Percentiles rank a stretch among this genome's conserved stretches.
Evolutionary conservation across 2,888 invertebrate genomes (phyloP).

Genomic region (Adineta ricciae): DNA sequence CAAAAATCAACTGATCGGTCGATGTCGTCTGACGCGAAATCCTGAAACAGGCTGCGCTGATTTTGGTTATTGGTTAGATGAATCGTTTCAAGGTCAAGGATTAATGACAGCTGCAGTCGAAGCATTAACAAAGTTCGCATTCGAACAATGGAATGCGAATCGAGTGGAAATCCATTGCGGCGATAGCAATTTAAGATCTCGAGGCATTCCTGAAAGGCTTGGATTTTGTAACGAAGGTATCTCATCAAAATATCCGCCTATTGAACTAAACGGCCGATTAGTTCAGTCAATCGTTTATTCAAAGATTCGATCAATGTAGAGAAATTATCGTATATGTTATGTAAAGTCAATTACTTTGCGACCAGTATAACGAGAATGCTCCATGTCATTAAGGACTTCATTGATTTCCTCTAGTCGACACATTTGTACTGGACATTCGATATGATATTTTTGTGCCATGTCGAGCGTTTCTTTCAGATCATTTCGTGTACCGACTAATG

Average conservation of each 20-base stretch:
- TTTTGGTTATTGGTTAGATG: neutral
- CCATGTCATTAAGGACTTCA: neutral
- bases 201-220: neutral
- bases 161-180: slow-evolving; percentile 3
- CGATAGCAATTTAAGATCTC: neutral
- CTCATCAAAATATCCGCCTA: neutral
- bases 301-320: neutral
- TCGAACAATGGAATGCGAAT: neutral
- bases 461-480: neutral
- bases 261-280: neutral
- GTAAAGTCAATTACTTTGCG: neutral
- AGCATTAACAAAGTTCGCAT: neutral
- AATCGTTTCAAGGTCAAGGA: neutral
- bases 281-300: neutral
- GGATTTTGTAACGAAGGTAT: neutral
- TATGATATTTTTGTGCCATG: neutral
- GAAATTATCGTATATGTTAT: neutral
- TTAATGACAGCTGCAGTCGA: neutral
- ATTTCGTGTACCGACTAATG: neutral
- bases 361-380: neutral
- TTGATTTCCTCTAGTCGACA: neutral
- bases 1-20: neutral
- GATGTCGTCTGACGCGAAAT: neutral
- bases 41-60: neutral
- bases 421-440: neutral